Evolutionary conservation across 2,888 invertebrate species (phyloP), one percentile per base, ranked within the genome.

Genomic region (Erannis defoliaria): DNA sequence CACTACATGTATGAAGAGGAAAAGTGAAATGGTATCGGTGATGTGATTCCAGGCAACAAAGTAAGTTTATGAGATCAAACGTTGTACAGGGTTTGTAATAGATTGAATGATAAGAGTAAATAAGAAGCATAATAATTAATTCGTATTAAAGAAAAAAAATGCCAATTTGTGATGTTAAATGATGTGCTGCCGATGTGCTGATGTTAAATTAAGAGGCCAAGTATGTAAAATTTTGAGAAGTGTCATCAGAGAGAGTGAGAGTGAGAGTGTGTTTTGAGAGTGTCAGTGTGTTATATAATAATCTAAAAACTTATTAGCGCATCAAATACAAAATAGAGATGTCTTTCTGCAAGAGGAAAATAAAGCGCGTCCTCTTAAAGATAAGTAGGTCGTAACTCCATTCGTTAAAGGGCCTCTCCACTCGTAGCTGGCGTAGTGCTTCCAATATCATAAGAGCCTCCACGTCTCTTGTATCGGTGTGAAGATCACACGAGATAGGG

Each of bases 371-470:
- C 88, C 84, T 84, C 88, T 90, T 88, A 90, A 86, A 89, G 86
- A 90, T 91, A 91, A 91, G 90, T 90, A 90, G 86, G 86, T 90
- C 88, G 90, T 90, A 90, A 91, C 92, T 90, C 90, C 89, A 90
- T 90, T 90, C 89, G 81, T 87, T 83, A 86, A 90, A 91, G 90
- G 90, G 89, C 86, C 91, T 89, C 90, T 90, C 85, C 80, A 86
- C 82, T 87, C 85, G 83, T 79, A 82, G 84, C 83, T 82, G 70
- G 80, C 80, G 82, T 83, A 82, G 83, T 82, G 84, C 80, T 82
- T 79, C 91, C 89, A 90, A 81, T 77, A 75, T 82, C 71, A 73
- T 63, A 70, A 79, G 90, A 89, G 73, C 91, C 75, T 60, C 82
- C 82, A 65, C 79, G 72, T 76, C 79, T 76, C 84, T 74, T 75